Evolutionary conservation across 2,797 vertebrate species (phyloP).

Genomic region (Corythornis leucogaster): DNA sequence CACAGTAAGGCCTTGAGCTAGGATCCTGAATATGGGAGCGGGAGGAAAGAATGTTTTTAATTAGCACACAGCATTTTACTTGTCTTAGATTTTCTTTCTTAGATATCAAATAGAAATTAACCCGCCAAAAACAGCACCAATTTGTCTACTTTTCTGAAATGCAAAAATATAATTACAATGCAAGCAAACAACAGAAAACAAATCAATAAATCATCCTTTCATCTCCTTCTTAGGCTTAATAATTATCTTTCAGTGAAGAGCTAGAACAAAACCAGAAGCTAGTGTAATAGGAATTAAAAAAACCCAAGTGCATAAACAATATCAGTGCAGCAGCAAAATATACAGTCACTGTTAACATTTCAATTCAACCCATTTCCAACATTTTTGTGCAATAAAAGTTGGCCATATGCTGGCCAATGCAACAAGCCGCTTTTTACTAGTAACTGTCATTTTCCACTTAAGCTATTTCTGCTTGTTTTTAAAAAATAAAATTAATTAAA

Average conservation of each 20-base stretch:
- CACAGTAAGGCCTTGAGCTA: slow-evolving; percentile 67
- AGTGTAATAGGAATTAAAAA: slow-evolving; percentile 64
- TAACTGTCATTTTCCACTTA: slow-evolving; percentile 59
- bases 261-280: slow-evolving; percentile 68
- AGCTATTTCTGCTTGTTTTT: slow-evolving; percentile 59
- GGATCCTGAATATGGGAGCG: slow-evolving; percentile 68
- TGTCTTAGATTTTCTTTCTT: slow-evolving; percentile 58
- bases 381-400: slow-evolving; percentile 82
- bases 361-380: slow-evolving; percentile 77
- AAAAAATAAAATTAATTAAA: slow-evolving; percentile 69
- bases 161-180: slow-evolving; percentile 38
- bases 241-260: slow-evolving; percentile 71
- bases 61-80: slow-evolving; percentile 64
- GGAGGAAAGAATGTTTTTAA: slow-evolving; percentile 54
- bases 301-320: slow-evolving; percentile 75
- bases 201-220: slow-evolving; percentile 64
- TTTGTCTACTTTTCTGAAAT: slow-evolving; percentile 60
- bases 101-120: slow-evolving; percentile 50
- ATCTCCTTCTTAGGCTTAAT: slow-evolving; percentile 72
- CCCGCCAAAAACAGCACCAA: slow-evolving; percentile 73
- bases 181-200: slow-evolving; percentile 63
- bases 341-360: slow-evolving; percentile 71
- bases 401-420: slow-evolving; percentile 71
- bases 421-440: slow-evolving; percentile 54
- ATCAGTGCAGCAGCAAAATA: slow-evolving; percentile 78